A percentile compares a stretch with the other conserved stretches of the same genome.
Evolutionary conservation across 2,113 vertebrate species (phyloP).

Genomic region (Ginglymostoma cirratum): DNA sequence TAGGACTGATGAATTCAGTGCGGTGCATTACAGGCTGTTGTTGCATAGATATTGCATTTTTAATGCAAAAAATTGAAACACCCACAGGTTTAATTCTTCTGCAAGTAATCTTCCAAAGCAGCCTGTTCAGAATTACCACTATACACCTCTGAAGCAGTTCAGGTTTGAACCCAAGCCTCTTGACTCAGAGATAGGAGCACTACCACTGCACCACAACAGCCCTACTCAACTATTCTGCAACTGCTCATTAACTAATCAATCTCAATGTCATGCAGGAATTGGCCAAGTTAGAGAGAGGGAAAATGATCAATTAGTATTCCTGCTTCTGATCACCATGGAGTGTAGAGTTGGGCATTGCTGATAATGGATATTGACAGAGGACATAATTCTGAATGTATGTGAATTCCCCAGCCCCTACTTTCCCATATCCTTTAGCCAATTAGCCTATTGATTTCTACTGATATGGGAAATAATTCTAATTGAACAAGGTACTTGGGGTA

Average conservation of each 20-base stretch:
- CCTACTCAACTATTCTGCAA: not conserved
- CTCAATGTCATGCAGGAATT: not conserved
- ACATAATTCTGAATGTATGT: not conserved
- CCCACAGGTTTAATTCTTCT: not conserved
- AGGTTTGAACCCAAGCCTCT: no score
- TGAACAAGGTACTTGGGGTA: not conserved
- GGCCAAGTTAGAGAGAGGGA: not conserved
- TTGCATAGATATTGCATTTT: not conserved
- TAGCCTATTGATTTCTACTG: not conserved
- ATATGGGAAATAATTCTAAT: not conserved
- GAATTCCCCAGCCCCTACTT: not conserved
- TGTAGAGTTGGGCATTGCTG: not conserved
- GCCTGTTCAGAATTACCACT: no score
- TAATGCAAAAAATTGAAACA: not conserved
- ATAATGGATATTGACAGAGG: slow-evolving; percentile 5
- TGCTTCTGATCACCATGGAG: not conserved
- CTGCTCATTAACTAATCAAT: not conserved
- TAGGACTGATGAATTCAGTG: not conserved
- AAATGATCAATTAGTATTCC: not conserved
- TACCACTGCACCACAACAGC: no score
- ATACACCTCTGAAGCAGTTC: no score
- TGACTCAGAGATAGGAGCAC: no score
- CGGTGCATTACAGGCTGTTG: not conserved
- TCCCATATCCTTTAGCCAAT: not conserved
- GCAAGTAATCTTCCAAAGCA: not conserved